phyloP scores from a whole-genome alignment of 1,140 invertebrate species.

The Carposina sasakii region DNA sequence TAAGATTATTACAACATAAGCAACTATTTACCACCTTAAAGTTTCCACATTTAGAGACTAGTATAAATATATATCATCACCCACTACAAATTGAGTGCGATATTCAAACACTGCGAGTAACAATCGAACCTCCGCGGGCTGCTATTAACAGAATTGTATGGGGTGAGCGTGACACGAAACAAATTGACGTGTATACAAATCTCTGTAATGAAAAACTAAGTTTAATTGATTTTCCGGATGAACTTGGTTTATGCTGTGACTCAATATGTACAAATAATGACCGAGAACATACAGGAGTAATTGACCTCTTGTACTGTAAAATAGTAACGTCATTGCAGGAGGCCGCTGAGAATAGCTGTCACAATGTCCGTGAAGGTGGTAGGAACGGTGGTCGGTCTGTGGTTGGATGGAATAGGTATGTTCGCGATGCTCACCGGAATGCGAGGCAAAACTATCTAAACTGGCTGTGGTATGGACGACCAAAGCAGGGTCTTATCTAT shows the following conservation, averaged over 20 bases:
- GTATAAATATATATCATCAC: no score
- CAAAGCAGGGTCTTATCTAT: background rate
- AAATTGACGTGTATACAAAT: background rate
- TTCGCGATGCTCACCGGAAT: background rate
- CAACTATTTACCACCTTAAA: no score
- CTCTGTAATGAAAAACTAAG: background rate
- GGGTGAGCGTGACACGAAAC: background rate
- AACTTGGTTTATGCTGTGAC: background rate
- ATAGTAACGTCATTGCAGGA: background rate
- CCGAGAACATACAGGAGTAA: background rate
- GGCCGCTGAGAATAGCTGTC: background rate
- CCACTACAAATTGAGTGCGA: no score
- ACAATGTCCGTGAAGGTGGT: background rate
- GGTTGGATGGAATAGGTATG: background rate
- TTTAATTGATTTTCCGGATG: constrained; percentile 1
- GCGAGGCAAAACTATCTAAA: background rate
- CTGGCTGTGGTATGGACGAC: background rate
- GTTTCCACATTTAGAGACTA: no score
- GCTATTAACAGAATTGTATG: no score
- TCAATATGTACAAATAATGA: background rate
- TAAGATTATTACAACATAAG: no score
- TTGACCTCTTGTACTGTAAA: background rate
- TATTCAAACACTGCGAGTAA: no score
- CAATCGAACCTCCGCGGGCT: no score
- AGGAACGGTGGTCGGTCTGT: background rate